A percentile compares a stretch with the other conserved stretches of the same genome.
Conservation (phyloP, 2,797 vertebrate genomes). For the Sardinella longiceps region DNA sequence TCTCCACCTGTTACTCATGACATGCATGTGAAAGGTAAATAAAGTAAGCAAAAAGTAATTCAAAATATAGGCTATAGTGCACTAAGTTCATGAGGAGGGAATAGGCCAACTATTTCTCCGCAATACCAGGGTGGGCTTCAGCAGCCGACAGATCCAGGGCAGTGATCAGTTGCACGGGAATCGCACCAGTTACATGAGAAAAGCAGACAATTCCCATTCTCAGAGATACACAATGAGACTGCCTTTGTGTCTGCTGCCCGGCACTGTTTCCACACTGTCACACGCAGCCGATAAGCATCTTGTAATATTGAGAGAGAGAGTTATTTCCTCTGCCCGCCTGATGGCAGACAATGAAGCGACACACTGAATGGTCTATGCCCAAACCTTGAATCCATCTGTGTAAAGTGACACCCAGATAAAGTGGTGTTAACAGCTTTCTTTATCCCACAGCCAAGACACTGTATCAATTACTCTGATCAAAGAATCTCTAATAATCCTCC, state of each 20-base stretch:
- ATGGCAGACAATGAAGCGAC: constrained; percentile 72
- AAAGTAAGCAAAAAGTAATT: neutral
- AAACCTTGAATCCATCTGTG: constrained; percentile 73
- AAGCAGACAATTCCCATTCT: constrained; percentile 69
- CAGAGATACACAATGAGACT: constrained; percentile 65
- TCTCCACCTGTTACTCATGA: neutral
- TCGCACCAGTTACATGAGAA: constrained; percentile 66
- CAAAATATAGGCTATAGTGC: neutral
- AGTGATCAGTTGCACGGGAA: neutral
- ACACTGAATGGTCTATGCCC: constrained; percentile 71
- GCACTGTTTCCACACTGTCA: constrained; percentile 59
- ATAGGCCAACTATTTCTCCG: neutral
- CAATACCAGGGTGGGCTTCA: neutral
- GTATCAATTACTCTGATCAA: constrained; percentile 80
- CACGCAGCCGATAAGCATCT: constrained; percentile 72
- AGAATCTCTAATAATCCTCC: constrained; percentile 69
- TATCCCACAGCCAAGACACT: constrained; percentile 76
- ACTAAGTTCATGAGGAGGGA: neutral
- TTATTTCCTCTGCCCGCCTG: constrained; percentile 69
- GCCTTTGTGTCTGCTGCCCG: constrained; percentile 66
- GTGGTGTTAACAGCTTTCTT: constrained; percentile 83
- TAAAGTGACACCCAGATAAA: constrained; percentile 76
- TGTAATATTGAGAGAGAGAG: constrained; percentile 73
- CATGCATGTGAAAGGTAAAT: neutral
- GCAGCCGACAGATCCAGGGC: neutral